Evolutionary conservation across 2,113 vertebrate species (phyloP).

Genomic region (Bettongia penicillata): DNA sequence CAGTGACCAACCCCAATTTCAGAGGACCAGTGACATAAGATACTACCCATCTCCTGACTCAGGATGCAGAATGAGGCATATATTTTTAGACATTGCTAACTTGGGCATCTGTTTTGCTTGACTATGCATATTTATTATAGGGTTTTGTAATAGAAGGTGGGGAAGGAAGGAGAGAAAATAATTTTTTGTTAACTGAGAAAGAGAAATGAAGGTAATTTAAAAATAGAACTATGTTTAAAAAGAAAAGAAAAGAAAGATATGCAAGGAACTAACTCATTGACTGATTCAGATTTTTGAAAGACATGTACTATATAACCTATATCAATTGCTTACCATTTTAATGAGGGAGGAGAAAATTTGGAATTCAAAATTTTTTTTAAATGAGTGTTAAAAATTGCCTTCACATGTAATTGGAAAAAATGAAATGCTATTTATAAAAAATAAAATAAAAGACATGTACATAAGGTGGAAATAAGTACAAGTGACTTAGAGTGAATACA

Average conservation of each 20-base stretch:
- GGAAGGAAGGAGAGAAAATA: not conserved
- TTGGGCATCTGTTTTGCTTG: not conserved
- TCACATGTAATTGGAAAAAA: not conserved
- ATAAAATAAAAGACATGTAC: not conserved
- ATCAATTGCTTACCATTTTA: not conserved
- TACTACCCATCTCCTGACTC: not conserved
- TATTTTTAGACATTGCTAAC: not conserved
- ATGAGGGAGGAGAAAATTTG: not conserved
- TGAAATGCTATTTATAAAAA: too few relatives aligned
- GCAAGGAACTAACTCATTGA: not conserved
- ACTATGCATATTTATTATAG: not conserved
- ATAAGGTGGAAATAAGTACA: not conserved
- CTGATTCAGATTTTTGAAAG: not conserved
- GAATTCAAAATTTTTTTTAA: not conserved
- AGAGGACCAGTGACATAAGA: not conserved
- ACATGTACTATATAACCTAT: not conserved
- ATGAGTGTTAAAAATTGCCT: not conserved
- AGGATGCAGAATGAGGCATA: not conserved
- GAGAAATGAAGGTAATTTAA: not conserved
- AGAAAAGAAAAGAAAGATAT: not conserved
- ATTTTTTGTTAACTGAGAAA: not conserved
- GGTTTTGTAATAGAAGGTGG: not conserved
- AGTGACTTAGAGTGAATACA: not conserved
- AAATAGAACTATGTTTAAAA: not conserved
- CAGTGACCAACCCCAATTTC: not conserved